Percentiles rank a stretch among this genome's conserved stretches.
phyloP scores from a whole-genome alignment of 1,140 invertebrate genomes.

The Lucilia sericata region DNA sequence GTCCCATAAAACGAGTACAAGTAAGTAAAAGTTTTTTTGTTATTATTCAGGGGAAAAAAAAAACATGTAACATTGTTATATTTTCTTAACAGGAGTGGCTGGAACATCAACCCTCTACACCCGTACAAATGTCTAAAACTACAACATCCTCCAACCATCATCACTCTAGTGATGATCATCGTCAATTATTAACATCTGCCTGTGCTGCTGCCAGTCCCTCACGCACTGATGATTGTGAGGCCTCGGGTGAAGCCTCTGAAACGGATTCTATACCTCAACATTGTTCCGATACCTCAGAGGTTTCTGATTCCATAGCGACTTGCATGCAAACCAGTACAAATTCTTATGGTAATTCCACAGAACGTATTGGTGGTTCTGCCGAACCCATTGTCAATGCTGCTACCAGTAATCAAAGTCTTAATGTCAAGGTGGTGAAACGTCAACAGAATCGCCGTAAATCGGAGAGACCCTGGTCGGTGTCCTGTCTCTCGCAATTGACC shows the following conservation, averaged over 20 bases:
- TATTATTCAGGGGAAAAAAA: neutral
- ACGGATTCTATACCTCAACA: slow-evolving; percentile 76
- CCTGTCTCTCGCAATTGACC: slow-evolving; percentile 80
- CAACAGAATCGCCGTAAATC: slow-evolving; percentile 63
- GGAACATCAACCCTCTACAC: slow-evolving; percentile 61
- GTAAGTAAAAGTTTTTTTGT: slow-evolving; percentile 50
- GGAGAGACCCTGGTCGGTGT: slow-evolving; percentile 84
- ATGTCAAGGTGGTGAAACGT: slow-evolving; percentile 62
- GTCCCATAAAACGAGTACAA: slow-evolving; percentile 64
- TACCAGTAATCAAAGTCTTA: slow-evolving; percentile 64
- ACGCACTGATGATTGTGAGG: slow-evolving; percentile 78
- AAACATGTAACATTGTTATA: neutral
- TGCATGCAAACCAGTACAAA: slow-evolving; percentile 70
- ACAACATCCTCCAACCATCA: neutral
- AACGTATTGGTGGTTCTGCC: slow-evolving; percentile 68
- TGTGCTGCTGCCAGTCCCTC: neutral
- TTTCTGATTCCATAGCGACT: slow-evolving; percentile 76
- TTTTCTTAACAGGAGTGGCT: slow-evolving; percentile 60
- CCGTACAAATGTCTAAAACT: slow-evolving; percentile 34
- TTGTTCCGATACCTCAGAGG: slow-evolving; percentile 79
- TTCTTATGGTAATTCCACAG: slow-evolving; percentile 73
- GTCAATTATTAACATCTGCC: neutral
- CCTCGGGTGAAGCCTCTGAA: slow-evolving; percentile 87
- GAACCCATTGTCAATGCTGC: slow-evolving; percentile 57
- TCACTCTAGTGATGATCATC: slow-evolving; percentile 10